phyloP scores from a whole-genome alignment of 2,797 vertebrate species.

The Hyperoplus immaculatus region DNA sequence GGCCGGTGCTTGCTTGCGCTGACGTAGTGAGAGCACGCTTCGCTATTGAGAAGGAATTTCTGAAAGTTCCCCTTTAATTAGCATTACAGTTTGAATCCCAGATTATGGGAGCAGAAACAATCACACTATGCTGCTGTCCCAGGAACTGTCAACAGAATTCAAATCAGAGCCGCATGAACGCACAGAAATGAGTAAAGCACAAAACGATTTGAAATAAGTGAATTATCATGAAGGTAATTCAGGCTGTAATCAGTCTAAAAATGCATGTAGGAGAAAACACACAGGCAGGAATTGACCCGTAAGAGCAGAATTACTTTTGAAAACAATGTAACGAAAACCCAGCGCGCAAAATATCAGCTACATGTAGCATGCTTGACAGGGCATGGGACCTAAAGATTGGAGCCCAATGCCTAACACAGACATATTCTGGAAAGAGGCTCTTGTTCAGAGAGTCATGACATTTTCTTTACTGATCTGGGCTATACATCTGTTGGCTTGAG shows the following conservation, averaged over 20 bases:
- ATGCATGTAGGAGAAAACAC: background rate
- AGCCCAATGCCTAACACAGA: background rate
- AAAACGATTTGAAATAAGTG: background rate
- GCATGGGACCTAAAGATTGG: background rate
- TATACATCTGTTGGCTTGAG: background rate
- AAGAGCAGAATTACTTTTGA: background rate
- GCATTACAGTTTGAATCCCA: background rate
- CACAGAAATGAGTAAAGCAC: background rate
- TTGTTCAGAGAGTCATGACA: background rate
- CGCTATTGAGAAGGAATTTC: too few relatives aligned
- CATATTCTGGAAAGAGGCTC: background rate
- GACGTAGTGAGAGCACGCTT: too few relatives aligned
- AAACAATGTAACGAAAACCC: background rate
- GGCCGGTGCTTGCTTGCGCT: too few relatives aligned
- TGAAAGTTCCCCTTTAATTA: background rate
- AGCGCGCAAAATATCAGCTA: background rate
- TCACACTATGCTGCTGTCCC: background rate
- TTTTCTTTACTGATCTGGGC: background rate
- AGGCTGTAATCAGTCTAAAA: background rate
- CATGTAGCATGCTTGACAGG: too few relatives aligned
- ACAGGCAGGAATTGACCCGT: background rate
- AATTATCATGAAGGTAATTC: background rate
- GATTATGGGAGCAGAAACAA: background rate
- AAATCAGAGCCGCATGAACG: background rate
- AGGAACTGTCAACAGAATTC: slow-evolving; percentile 2